Conservation (phyloP, 2,888 invertebrate genomes). For the Drosophila dives region DNA sequence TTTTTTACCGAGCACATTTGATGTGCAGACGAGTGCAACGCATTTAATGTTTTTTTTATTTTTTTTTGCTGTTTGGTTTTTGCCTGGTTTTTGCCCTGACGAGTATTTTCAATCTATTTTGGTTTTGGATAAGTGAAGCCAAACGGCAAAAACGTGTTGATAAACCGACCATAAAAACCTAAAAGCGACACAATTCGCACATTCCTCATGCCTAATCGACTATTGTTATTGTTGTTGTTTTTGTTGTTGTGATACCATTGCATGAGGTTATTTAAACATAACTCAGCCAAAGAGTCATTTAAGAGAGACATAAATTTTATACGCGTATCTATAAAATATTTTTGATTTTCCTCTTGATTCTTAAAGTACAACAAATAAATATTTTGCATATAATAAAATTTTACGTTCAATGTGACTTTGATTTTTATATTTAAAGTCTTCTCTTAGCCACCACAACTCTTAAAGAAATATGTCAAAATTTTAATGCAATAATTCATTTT, state of each 20-base stretch:
- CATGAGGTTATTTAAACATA: neutral
- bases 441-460: neutral
- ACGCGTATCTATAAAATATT: neutral
- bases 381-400: neutral
- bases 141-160: conserved; percentile 55
- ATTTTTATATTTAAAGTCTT: neutral
- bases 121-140: conserved; percentile 21
- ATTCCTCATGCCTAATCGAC: conserved; percentile 28
- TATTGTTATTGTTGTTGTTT: neutral
- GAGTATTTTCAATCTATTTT: conserved; percentile 29
- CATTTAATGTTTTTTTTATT: conserved; percentile 51
- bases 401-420: neutral
- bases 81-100: conserved; percentile 1
- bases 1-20: conserved; percentile 54
- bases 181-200: conserved; percentile 46
- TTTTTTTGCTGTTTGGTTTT: conserved; percentile 4
- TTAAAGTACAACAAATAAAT: neutral
- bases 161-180: conserved; percentile 54
- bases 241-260: neutral
- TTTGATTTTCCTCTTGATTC: neutral
- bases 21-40: conserved; percentile 70
- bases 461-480: neutral
- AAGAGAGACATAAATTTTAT: neutral
- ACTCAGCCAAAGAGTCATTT: neutral
- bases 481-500: neutral